Base-by-base conservation (phyloP, 92 coral and sea anemone genomes). In the Heliopora coerulea region DNA sequence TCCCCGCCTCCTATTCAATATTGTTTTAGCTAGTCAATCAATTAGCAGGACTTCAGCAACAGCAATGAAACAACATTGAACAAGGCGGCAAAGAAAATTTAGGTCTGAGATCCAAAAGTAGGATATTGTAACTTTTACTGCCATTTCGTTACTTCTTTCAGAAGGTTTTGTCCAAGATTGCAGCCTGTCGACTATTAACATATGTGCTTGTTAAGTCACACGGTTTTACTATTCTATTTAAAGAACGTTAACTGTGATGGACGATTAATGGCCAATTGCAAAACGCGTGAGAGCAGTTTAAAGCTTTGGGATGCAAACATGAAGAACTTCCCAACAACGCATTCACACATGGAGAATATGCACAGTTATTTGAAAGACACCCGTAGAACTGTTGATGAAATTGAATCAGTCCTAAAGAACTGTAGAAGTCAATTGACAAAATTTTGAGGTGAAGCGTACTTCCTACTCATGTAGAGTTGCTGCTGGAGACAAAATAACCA, bases 311-410 rank as follows among this genome's bases (percentile, higher is more conserved):
- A 46, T 46, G n/a, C 52, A 15, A 15, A 46, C 17, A 8, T 46
- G 52, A 15, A 46, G n/a, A 46, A n/a, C 52, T 15, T 24, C 6
- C 12, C 12, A 17, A 3, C 54, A 1, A 28, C 72, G 35, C 30
- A 3, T 6, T 39, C 20, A 18, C 31, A 65, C 23, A 39, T 41
- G 0, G 27, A 15, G 26, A 65, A 39, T 27, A 19, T 42, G 54
- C 28, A 65, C 10, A 17, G 19, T 18, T 28, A 65, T 26, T 65
- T 65, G 56, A 23, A 41, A 23, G 56, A 65, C 14, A 65, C 54
- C 41, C 72, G 72, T 39, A 40, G 41, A 46, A 46, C 72, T 13
- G 25, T 65, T 42, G 72, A 39, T 21, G 56, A 65, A 41, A 65
- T 65, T 37, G 72, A 65, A 30, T 1, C 33, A 41, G 33, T 65